Evolutionary conservation across 2,888 invertebrate genomes (phyloP).

Genomic region (Tenthredo amoena): DNA sequence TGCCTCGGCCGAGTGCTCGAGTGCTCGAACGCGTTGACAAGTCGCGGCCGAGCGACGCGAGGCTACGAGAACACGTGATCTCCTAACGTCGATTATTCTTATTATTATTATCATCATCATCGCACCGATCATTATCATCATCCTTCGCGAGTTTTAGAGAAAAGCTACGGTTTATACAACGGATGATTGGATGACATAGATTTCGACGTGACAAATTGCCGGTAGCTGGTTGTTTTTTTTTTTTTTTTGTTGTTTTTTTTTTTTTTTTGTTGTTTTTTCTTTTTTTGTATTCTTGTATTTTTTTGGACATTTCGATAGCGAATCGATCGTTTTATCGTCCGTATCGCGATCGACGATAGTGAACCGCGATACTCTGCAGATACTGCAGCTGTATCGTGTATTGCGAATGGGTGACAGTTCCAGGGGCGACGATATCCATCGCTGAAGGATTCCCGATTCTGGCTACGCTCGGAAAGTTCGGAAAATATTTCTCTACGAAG

Average conservation of each 20-base stretch:
- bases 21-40: slow-evolving; percentile 48
- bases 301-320: background rate
- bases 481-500: background rate
- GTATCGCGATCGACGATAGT: background rate
- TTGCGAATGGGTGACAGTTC: slow-evolving; percentile 24
- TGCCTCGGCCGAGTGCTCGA: slow-evolving; percentile 53
- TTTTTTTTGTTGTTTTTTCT: background rate
- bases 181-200: background rate
- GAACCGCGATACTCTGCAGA: background rate
- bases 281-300: background rate
- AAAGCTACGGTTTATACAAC: background rate
- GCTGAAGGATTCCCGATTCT: background rate
- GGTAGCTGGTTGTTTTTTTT: background rate
- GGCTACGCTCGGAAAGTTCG: background rate
- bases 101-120: background rate
- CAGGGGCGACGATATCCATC: background rate
- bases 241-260: too few species aligned
- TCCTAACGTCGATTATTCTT: background rate
- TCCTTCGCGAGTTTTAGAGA: background rate
- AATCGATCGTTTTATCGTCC: background rate
- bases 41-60: slow-evolving; percentile 49
- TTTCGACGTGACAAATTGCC: background rate
- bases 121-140: background rate
- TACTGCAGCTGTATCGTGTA: background rate
- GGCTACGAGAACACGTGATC: slow-evolving; percentile 42